phyloP scores from a whole-genome alignment of 2,888 invertebrate genomes.

The Pandemis heparana region DNA sequence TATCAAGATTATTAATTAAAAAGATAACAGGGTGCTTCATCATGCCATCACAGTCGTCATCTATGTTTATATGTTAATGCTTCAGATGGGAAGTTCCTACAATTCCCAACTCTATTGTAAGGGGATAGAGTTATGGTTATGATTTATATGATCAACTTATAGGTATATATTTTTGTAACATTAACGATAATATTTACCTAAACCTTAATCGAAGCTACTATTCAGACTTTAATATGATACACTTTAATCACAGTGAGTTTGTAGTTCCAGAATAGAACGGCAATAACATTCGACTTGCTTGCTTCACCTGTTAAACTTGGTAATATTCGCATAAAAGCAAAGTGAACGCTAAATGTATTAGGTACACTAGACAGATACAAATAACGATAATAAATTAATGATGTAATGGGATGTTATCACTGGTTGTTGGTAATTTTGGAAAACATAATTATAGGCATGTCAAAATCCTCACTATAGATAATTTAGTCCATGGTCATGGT shows the following conservation, averaged over 20 bases:
- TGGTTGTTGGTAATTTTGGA: neutral
- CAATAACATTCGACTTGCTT: neutral
- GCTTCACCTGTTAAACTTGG: neutral
- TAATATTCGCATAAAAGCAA: neutral
- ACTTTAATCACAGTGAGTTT: slow-evolving; percentile 9
- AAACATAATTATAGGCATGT: slow-evolving; percentile 1
- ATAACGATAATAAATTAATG: neutral
- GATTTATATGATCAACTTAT: neutral
- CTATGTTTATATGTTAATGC: neutral
- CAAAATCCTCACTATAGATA: neutral
- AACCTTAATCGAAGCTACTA: slow-evolving; percentile 4
- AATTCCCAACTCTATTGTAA: slow-evolving; percentile 9
- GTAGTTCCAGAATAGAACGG: neutral
- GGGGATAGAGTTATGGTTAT: slow-evolving; percentile 7
- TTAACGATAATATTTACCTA: slow-evolving; percentile 5
- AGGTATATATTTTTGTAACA: slow-evolving; percentile 1
- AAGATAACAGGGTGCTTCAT: neutral
- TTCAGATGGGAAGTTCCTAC: neutral
- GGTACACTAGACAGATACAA: neutral
- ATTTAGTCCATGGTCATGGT: neutral
- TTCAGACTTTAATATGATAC: slow-evolving; percentile 11
- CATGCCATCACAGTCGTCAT: slow-evolving; percentile 3
- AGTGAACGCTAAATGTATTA: neutral
- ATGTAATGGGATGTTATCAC: neutral
- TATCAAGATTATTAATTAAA: slow-evolving; percentile 6